Base-by-base conservation (phyloP, 2,888 invertebrate genomes). In the Dicyrtomina minuta region DNA sequence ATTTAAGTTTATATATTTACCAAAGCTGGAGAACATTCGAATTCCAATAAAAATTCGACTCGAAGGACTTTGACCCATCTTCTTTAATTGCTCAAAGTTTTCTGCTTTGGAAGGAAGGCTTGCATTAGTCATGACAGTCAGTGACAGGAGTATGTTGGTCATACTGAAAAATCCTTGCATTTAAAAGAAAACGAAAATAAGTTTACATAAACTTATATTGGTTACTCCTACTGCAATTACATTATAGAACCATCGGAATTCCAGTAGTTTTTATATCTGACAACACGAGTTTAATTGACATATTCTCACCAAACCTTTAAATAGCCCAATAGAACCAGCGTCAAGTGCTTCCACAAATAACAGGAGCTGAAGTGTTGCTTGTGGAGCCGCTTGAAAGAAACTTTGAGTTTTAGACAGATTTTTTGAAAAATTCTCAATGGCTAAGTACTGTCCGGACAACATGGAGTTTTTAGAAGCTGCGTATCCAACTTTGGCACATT, bases 21-120 rank as follows among this genome's bases (percentile, higher is more conserved):
- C 71, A 55, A 77, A 74, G 64, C 73, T 77, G 46, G 75, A 77
- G 44, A 74, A 66, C 75, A 77, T 76, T 51, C 77, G 43, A 12
- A 72, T 44, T 12, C 75, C 75, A n/a, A 77, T 67, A 53, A 75
- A 77, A 1, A 76, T 27, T 39, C 75, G 62, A 12, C 70, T 58
- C 1, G 59, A 49, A n/a, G 75, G 74, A 17, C 66, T 72, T 33
- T 75, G 72, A 12, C 70, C 66, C 41, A 65, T 64, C 12, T 73
- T 70, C 27, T 68, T 70, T 1, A 64, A 33, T 22, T 49, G 22
- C 20, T 68, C 66, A 17, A 62, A 46, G n/a, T 65, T 51, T n/a
- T 76, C 74, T n/a, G 68, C 62, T 51, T 75, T 74, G 0, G 70
- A 68, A 2, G 77, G 77, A 1, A 77, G 46, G 55, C 72, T 75